Base-by-base conservation (phyloP, 2,888 invertebrate species). In the Diarsia dahlii region DNA sequence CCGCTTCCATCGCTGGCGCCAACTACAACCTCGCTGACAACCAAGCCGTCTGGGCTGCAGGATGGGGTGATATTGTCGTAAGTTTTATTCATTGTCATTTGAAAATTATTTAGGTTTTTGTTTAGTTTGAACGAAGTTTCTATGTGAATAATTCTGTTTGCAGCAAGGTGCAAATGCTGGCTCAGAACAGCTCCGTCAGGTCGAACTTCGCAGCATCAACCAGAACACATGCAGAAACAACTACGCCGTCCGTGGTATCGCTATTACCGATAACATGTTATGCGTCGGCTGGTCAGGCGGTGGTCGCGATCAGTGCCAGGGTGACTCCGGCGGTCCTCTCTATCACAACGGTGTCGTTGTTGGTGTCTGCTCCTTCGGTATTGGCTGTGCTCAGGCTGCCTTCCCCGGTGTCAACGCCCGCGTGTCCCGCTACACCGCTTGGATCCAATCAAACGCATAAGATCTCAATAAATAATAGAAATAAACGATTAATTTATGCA, bases 281-380 rank as follows among this genome's bases (percentile, higher is more conserved):
- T 78, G 89, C 81, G 52, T 90, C 84, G 78, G 89, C 71, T 65
- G 90, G 89, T 63, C 90, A 76, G 91, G 92, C 0, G 94, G 94
- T 9, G 94, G 95, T 48, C 93, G 94, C 45, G 95, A 92, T 79
- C 93, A 93, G 88, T 95, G 95, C 89, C 90, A 90, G 73, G 93
- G 93, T 3, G 95, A 94, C 84, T 91, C 92, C 46, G 95, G 95
- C 2, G 92, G 95, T 54, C 94, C 95, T 50, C 90, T 94, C 12
- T 88, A 92, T 83, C 94, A 95, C 88, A 92, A 92, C 74, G 77
- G 80, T 5, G 77, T 92, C 4, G 86, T 94, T 9, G 91, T 93
- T 12, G 93, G 93, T 64, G 86, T 93, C 58, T 87, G 88, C 78
- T 93, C 93, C 9, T 93, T 86, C 84, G 92, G 93, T 0, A 1